These are phyloP conservation scores for Gonioctena quinquepunctata DNA, from an alignment of 1,140 invertebrate genomes.

Conservation along the genomic window DNA sequence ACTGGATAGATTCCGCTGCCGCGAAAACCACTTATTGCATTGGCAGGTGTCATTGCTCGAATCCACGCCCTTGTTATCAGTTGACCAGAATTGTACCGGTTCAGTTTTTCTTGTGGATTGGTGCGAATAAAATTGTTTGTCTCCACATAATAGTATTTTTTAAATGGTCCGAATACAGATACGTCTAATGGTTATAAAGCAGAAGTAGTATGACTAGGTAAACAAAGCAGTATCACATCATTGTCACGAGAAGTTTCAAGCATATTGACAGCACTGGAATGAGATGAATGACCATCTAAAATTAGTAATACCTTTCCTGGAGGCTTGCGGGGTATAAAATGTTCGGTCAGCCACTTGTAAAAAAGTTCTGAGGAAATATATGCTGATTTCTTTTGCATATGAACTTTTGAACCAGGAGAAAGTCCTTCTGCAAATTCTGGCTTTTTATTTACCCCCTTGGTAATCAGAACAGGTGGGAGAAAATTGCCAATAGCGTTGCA, in stretches of 20 bases:
- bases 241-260: conserved; percentile 39
- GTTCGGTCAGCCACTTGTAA: conserved; percentile 29
- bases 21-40: neutral
- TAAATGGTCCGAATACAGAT: conserved; percentile 44
- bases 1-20: neutral
- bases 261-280: conserved; percentile 36
- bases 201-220: conserved; percentile 46
- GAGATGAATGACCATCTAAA: conserved; percentile 53
- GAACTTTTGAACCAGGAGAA: conserved; percentile 37
- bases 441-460: conserved; percentile 38
- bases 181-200: conserved; percentile 44
- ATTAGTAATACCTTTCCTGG: conserved; percentile 48
- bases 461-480: conserved; percentile 33
- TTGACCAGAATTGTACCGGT: neutral
- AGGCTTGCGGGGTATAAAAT: conserved; percentile 50
- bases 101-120: neutral
- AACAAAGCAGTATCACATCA: conserved; percentile 43
- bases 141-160: conserved; percentile 8
- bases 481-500: conserved; percentile 27
- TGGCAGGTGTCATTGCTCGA: neutral
- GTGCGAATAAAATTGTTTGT: neutral
- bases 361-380: conserved; percentile 40
- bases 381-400: conserved; percentile 37
- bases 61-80: neutral
- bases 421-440: conserved; percentile 36